Evolutionary conservation across 2,797 vertebrate genomes (phyloP).

Genomic region (Argyrosomus regius): DNA sequence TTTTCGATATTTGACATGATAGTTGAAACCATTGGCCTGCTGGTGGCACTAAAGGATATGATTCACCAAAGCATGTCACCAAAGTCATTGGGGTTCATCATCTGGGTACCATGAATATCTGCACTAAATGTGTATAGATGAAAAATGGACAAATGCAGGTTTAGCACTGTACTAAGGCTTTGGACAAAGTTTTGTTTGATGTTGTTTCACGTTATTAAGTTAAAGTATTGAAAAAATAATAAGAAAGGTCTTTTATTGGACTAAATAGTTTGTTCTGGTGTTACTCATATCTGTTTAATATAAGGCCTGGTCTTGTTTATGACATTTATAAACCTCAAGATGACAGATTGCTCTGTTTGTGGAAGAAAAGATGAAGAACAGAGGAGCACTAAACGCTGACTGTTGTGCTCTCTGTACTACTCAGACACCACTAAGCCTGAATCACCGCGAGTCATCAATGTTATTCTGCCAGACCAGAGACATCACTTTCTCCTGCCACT

Average conservation of each 20-base stretch:
- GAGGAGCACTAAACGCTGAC: slow-evolving; percentile 39
- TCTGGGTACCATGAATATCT: background rate
- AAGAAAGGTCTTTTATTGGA: background rate
- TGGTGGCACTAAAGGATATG: background rate
- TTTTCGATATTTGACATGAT: background rate
- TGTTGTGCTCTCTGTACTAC: slow-evolving; percentile 25
- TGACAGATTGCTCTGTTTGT: slow-evolving; percentile 37
- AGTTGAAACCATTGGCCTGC: background rate
- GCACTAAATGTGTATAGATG: background rate
- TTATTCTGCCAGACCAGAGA: slow-evolving; percentile 91
- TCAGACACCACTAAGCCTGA: slow-evolving; percentile 86
- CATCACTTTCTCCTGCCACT: slow-evolving; percentile 93
- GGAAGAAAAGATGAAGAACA: slow-evolving; percentile 17
- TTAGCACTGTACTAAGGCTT: background rate
- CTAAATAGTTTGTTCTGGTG: background rate
- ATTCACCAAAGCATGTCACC: background rate
- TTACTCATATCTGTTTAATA: slow-evolving; percentile 24
- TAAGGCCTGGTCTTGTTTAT: slow-evolving; percentile 10
- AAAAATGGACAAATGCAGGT: background rate
- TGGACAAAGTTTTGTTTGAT: background rate
- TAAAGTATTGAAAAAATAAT: background rate
- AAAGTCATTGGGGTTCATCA: background rate
- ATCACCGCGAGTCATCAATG: slow-evolving; percentile 91
- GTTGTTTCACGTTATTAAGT: background rate
- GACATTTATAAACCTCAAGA: slow-evolving; percentile 8